Evolutionary conservation across 2,888 invertebrate species (phyloP).

Genomic region (Idaea biselata): DNA sequence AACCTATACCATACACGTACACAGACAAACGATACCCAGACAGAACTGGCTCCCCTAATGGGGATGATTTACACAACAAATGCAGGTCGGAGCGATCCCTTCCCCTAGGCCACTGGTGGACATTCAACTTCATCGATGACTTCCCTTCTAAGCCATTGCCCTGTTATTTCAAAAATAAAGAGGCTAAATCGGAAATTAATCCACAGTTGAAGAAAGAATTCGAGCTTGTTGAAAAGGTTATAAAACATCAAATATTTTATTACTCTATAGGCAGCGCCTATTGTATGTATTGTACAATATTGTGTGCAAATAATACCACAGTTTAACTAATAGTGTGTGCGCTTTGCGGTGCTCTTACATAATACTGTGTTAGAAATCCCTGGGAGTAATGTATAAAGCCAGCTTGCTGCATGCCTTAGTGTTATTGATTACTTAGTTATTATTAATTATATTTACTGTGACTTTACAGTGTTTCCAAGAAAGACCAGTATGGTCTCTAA

Average conservation of each 20-base stretch:
- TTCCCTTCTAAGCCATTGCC: constrained; percentile 83
- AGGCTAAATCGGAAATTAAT: constrained; percentile 49
- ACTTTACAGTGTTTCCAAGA: constrained; percentile 86
- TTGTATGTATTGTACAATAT: too few species aligned
- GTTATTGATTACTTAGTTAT: neutral
- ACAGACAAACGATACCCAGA: constrained; percentile 55
- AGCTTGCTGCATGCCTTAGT: too few species aligned
- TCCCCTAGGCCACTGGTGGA: constrained; percentile 80
- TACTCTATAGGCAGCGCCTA: too few species aligned
- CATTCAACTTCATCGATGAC: constrained; percentile 81
- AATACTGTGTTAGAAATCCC: too few species aligned
- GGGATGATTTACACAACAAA: constrained; percentile 55
- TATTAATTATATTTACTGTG: constrained; percentile 7
- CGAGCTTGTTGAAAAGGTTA: constrained; percentile 70
- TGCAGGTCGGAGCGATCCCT: constrained; percentile 48
- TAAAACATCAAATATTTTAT: neutral
- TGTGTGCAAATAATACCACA: too few species aligned
- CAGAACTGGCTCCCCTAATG: constrained; percentile 31
- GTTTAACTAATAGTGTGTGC: too few species aligned
- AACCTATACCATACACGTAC: constrained; percentile 65
- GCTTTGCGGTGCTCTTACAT: too few species aligned
- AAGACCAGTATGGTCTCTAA: constrained; percentile 94
- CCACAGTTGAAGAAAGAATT: constrained; percentile 65
- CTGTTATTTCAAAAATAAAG: constrained; percentile 78
- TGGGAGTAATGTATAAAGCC: too few species aligned